Evolutionary conservation across 2,113 vertebrate species (phyloP).

Genomic region (Nannospalax galili): DNA sequence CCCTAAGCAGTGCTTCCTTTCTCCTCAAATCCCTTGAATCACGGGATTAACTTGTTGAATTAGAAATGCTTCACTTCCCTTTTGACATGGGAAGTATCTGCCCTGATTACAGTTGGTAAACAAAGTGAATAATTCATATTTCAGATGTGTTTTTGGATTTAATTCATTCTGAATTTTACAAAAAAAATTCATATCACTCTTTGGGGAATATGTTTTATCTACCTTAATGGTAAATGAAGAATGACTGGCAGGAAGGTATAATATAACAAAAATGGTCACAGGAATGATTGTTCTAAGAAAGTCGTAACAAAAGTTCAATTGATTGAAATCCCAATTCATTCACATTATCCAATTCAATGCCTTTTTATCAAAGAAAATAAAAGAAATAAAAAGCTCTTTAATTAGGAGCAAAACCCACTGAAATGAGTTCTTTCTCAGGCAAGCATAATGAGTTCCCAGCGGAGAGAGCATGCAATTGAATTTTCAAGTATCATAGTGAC

Average conservation of each 20-base stretch:
- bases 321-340: not conserved
- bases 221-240: not conserved
- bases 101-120: not conserved
- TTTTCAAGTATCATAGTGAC: not conserved
- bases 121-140: not conserved
- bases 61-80: conserved; percentile 42
- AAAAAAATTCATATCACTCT: not conserved
- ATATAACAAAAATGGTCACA: not conserved
- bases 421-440: not conserved
- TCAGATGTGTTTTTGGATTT: not conserved
- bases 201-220: not conserved
- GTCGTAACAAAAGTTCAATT: not conserved
- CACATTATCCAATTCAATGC: not conserved
- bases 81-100: not conserved
- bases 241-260: not conserved
- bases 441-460: not conserved
- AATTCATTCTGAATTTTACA: not conserved
- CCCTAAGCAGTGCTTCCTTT: not conserved
- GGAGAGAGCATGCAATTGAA: not conserved
- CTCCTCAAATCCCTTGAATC: conserved; percentile 29
- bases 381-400: not conserved
- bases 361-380: not conserved
- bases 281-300: not conserved
- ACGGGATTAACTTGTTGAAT: conserved; percentile 58
- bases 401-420: not conserved